phyloP scores from a whole-genome alignment of 2,797 vertebrate species.

The Sparus aurata region DNA sequence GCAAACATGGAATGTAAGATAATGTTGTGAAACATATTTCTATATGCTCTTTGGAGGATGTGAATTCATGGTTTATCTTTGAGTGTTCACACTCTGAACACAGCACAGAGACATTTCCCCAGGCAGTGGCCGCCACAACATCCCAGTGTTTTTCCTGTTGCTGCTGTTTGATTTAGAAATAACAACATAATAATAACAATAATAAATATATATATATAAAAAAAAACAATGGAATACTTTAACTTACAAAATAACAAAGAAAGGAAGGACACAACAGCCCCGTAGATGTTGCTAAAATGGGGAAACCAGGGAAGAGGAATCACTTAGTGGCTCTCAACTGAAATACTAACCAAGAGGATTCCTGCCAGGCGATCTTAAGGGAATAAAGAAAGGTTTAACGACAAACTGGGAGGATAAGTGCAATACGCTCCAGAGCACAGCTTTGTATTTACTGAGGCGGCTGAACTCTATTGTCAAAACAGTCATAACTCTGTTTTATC shows the following conservation, averaged over 20 bases:
- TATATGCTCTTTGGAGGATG: neutral
- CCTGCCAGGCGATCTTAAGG: slow-evolving; percentile 13
- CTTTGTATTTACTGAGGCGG: too few species aligned
- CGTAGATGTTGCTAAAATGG: neutral
- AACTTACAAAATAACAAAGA: neutral
- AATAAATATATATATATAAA: neutral
- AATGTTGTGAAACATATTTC: neutral
- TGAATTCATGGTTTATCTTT: slow-evolving; percentile 12
- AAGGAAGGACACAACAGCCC: neutral
- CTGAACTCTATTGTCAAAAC: too few species aligned
- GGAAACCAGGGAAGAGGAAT: neutral
- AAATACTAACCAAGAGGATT: neutral
- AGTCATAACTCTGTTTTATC: too few species aligned
- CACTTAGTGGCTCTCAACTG: neutral
- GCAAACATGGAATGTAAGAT: too few species aligned
- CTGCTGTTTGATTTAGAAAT: slow-evolving; percentile 27
- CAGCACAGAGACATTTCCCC: slow-evolving; percentile 47
- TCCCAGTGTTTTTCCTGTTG: neutral
- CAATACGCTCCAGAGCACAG: too few species aligned
- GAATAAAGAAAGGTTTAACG: slow-evolving; percentile 24
- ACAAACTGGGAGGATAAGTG: too few species aligned
- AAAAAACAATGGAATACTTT: neutral
- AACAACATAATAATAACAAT: slow-evolving; percentile 7
- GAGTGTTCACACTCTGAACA: slow-evolving; percentile 16
- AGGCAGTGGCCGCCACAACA: slow-evolving; percentile 19